Percentiles rank a stretch among this genome's conserved stretches.
Evolutionary conservation across 2,888 invertebrate species (phyloP).

Genomic region (Cheilosia variabilis): DNA sequence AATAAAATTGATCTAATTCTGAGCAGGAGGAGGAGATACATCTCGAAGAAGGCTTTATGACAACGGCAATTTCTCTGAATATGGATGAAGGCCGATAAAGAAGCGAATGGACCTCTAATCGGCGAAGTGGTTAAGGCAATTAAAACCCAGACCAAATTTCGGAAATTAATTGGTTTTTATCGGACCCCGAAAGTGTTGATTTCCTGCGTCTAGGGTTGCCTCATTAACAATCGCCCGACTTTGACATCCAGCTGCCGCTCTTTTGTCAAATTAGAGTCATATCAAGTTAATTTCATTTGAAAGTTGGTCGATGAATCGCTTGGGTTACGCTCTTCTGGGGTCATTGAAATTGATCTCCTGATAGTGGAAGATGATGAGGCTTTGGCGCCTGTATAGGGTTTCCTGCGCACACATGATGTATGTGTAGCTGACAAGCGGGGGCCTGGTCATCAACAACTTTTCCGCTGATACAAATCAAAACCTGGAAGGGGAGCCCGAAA

Average conservation of each 20-base stretch:
- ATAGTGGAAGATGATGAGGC: slow-evolving; percentile 49
- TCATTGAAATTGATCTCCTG: slow-evolving; percentile 70
- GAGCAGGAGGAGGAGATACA: neutral
- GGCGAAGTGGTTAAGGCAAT: slow-evolving; percentile 43
- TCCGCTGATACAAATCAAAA: slow-evolving; percentile 55
- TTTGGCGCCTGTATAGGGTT: slow-evolving; percentile 57
- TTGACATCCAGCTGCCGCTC: slow-evolving; percentile 59
- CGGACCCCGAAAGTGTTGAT: slow-evolving; percentile 63
- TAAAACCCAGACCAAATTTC: slow-evolving; percentile 61
- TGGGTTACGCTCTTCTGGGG: slow-evolving; percentile 22
- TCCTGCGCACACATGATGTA: slow-evolving; percentile 1
- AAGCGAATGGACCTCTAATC: slow-evolving; percentile 34
- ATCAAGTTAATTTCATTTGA: slow-evolving; percentile 70
- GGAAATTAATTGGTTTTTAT: slow-evolving; percentile 69
- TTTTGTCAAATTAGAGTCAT: slow-evolving; percentile 71
- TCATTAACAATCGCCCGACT: slow-evolving; percentile 29
- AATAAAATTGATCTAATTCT: slow-evolving; percentile 71
- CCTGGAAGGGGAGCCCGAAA: neutral
- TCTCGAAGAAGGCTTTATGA: slow-evolving; percentile 42
- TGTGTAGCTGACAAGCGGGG: slow-evolving; percentile 17
- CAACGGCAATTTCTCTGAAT: slow-evolving; percentile 50
- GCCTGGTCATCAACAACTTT: slow-evolving; percentile 42
- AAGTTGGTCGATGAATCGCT: slow-evolving; percentile 65
- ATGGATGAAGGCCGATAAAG: slow-evolving; percentile 50
- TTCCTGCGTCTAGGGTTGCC: slow-evolving; percentile 56